Conservation (phyloP, 2,888 invertebrate species). For the Polydrusus tereticollis region DNA sequence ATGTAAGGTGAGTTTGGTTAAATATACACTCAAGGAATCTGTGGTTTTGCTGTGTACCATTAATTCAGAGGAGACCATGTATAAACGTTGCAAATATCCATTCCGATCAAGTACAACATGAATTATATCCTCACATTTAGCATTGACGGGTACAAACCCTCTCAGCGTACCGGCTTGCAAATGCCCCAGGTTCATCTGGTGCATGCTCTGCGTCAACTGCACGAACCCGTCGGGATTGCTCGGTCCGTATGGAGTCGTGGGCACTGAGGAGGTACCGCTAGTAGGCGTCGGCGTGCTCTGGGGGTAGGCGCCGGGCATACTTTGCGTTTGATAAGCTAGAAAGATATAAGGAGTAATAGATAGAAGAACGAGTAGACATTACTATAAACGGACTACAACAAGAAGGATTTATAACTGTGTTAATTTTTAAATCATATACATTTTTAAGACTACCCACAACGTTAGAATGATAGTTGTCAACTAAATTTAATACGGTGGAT, state of each 20-base stretch:
- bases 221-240: conserved; percentile 43
- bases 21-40: no score
- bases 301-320: conserved; percentile 48
- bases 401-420: no score
- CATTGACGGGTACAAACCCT: conserved; percentile 33
- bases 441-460: no score
- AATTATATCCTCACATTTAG: conserved; percentile 32
- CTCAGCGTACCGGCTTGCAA: conserved; percentile 16
- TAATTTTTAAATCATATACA: no score
- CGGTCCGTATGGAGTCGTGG: conserved; percentile 45
- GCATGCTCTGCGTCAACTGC: conserved; percentile 58
- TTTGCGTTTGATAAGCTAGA: conserved; percentile 41
- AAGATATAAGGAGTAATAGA: not conserved
- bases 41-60: no score
- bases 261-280: conserved; percentile 55
- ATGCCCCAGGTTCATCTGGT: conserved; percentile 55
- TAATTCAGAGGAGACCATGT: no score
- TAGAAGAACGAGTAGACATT: no score
- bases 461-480: no score
- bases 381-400: no score
- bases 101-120: not conserved
- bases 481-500: no score
- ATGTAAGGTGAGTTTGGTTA: no score
- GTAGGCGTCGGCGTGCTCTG: conserved; percentile 57
- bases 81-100: not conserved